Evolutionary conservation across 2,888 invertebrate species (phyloP), one percentile per base, ranked within the genome.

Genomic region (Drosophila lutescens): DNA sequence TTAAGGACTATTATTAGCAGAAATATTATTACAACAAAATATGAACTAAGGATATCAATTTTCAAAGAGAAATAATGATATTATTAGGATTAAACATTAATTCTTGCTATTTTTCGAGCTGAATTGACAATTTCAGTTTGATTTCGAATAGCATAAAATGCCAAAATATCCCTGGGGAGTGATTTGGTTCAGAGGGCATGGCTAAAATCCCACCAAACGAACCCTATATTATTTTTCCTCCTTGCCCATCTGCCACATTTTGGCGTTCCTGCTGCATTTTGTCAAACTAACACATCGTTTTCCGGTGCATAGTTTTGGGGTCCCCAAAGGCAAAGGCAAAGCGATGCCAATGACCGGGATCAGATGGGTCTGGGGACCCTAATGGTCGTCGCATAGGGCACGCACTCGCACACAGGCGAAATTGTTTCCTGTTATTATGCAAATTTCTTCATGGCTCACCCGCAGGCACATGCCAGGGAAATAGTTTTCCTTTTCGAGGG

Each of bases 381-480:
- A 57, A 71, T 73, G 63, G 66, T 55, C 41, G 46, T 55, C 46
- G 54, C 59, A 55, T 65, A 47, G 49, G 60, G 62, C 84, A 81
- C 87, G 87, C 87, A 86, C 78, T 62, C 67, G 59, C 49, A 77
- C 58, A 79, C 76, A 74, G 30, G 20, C 73, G 44, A 79, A 87
- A 88, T 82, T 86, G 88, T 82, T 84, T 84, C 84, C 84, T 76
- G 88, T 76, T 82, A 86, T 84, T 84, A 88, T 88, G 80, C 53
- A 84, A 88, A 84, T 87, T 70, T 76, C 44, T 49, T 51, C 68
- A 53, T 69, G 57, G 61, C 61, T 74, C 51, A 41, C 51, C 55
- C 46, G 40, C 53, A 59, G 58, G 55, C 59, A 55, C 59, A 51
- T 60, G 62, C 63, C 50, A 58, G 54, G 69, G 56, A 72, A 76